Percentiles rank a stretch among this genome's conserved stretches.
phyloP scores from a whole-genome alignment of 2,113 vertebrate species.

The Edolisoma coerulescens region DNA sequence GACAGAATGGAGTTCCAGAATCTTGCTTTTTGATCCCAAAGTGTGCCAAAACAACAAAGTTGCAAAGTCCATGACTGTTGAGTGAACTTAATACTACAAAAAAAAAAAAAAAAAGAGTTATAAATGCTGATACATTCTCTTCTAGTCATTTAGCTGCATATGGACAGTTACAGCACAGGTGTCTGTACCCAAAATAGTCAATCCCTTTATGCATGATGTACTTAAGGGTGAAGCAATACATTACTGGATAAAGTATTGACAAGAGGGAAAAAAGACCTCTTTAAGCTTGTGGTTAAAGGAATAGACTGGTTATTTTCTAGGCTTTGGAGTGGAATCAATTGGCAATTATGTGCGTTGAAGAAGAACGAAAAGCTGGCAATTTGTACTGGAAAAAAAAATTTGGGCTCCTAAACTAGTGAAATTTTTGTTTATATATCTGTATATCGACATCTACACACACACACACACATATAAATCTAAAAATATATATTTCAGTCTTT shows the following conservation, averaged over 20 bases:
- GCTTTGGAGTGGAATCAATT: background rate
- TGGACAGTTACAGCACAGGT: background rate
- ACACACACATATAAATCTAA: background rate
- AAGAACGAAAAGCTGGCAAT: background rate
- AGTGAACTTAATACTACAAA: background rate
- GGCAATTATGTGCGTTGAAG: background rate
- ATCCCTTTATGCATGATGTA: background rate
- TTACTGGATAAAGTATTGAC: background rate
- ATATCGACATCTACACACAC: background rate
- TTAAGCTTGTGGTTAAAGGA: background rate
- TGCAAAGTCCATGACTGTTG: rapidly evolving
- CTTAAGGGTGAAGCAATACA: background rate
- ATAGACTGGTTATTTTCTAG: background rate
- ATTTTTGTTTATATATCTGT: background rate
- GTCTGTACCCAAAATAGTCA: background rate
- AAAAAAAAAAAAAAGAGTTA: background rate
- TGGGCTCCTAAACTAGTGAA: background rate
- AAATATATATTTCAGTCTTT: no score
- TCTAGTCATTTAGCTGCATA: background rate
- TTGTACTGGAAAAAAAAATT: background rate
- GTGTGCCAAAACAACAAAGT: background rate
- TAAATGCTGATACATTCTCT: rapidly evolving
- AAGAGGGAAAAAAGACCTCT: rapidly evolving
- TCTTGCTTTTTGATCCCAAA: background rate
- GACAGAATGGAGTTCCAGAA: background rate